Percentiles rank a stretch among this genome's conserved stretches.
phyloP scores from a whole-genome alignment of 92 coral and sea anemone genomes.

The Meandrina meandrites region DNA sequence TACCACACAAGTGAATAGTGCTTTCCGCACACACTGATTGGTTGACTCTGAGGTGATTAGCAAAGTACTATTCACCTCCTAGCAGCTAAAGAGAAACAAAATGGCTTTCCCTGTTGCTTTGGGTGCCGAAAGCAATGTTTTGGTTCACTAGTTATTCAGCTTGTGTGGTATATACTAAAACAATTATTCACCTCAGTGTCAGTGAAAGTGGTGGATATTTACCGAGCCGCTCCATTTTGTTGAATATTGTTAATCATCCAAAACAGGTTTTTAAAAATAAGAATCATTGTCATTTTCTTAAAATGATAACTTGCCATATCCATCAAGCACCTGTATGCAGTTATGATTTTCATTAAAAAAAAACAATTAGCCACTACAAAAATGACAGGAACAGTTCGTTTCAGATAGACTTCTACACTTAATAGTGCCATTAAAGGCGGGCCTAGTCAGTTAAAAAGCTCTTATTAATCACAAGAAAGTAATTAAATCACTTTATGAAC shows the following conservation, averaged over 20 bases:
- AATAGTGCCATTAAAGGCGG: background rate
- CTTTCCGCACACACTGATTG: too few species aligned
- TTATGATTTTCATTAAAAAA: background rate
- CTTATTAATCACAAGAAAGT: conserved; percentile 12
- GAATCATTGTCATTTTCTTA: background rate
- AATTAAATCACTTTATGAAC: conserved; percentile 28
- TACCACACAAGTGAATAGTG: too few species aligned
- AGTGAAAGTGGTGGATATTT: too few species aligned
- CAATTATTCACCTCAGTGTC: too few species aligned
- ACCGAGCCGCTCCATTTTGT: too few species aligned
- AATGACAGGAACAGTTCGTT: background rate
- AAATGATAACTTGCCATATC: background rate
- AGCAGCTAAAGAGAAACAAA: too few species aligned
- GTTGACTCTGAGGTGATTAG: too few species aligned
- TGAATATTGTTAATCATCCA: background rate
- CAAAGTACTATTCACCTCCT: too few species aligned
- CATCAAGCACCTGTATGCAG: background rate
- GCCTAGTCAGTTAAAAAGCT: background rate
- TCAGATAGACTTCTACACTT: background rate
- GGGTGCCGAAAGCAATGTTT: too few species aligned
- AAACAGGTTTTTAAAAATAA: background rate
- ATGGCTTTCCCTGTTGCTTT: too few species aligned
- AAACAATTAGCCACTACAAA: background rate
- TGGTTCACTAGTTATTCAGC: too few species aligned
- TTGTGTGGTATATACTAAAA: too few species aligned